phyloP scores from a whole-genome alignment of 2,888 invertebrate genomes.

The Caprella mutica region DNA sequence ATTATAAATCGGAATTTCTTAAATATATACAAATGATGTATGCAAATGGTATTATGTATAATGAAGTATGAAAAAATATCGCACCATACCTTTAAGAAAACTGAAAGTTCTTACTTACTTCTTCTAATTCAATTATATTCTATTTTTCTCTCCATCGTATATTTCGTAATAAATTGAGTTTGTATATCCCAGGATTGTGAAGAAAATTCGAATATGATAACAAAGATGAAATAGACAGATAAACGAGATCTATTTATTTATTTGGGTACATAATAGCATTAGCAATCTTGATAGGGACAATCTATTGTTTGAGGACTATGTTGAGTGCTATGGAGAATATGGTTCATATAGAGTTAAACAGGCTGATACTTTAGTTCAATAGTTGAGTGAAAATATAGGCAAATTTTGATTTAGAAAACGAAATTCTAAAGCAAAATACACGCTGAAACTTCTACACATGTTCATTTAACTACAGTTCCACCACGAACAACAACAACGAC shows the following conservation, averaged over 20 bases:
- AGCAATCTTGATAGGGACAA: not conserved
- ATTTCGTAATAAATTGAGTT: slow-evolving; percentile 38
- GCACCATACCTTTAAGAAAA: too few relatives aligned
- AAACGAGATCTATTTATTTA: not conserved
- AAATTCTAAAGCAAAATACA: slow-evolving; percentile 7
- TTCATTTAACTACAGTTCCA: slow-evolving; percentile 35
- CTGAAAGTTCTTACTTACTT: too few relatives aligned
- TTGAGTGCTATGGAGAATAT: slow-evolving; percentile 23
- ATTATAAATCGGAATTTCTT: too few relatives aligned
- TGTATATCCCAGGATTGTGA: slow-evolving; percentile 34
- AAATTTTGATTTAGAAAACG: not conserved
- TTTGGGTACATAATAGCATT: slow-evolving; percentile 8
- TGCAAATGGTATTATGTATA: too few relatives aligned
- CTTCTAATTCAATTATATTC: not conserved
- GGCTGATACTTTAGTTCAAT: not conserved
- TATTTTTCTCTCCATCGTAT: slow-evolving; percentile 35
- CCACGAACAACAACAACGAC: slow-evolving; percentile 34
- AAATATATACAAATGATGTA: too few relatives aligned
- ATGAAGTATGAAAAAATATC: too few relatives aligned
- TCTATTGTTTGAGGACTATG: slow-evolving; percentile 12
- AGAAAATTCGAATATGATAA: slow-evolving; percentile 4
- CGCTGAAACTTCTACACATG: slow-evolving; percentile 36
- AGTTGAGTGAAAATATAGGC: not conserved
- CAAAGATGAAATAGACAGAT: not conserved
- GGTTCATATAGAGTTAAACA: slow-evolving; percentile 2